Percentiles rank a stretch among this genome's conserved stretches.
These are phyloP conservation scores for Agrotis exclamationis DNA, from an alignment of 2,888 invertebrate species.

Conservation along the genomic window DNA sequence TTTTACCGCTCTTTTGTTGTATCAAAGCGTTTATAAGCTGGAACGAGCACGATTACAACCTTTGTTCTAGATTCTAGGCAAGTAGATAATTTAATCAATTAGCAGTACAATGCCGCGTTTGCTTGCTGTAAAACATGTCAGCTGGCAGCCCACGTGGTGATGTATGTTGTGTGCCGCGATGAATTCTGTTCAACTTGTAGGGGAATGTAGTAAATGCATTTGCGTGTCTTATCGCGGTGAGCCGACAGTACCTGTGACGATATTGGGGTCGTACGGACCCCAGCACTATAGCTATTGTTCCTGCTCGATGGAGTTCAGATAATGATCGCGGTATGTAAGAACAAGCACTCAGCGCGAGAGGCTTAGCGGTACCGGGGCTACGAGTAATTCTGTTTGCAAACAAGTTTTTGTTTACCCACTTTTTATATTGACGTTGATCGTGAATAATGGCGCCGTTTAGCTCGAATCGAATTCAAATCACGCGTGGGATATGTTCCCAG, in stretches of 20 bases:
- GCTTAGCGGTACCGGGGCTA: conserved; percentile 64
- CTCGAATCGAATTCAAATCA: conserved; percentile 43
- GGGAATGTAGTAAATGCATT: conserved; percentile 65
- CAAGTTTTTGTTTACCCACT: conserved; percentile 59
- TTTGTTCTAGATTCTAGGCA: conserved; percentile 57
- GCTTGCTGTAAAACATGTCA: conserved; percentile 34
- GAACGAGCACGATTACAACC: conserved; percentile 60
- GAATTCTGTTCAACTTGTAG: conserved; percentile 28
- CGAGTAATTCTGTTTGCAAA: conserved; percentile 68
- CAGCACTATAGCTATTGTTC: conserved; percentile 81
- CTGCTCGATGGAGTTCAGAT: conserved; percentile 80
- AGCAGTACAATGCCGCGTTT: conserved; percentile 63
- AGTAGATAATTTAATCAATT: conserved; percentile 51
- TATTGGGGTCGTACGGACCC: conserved; percentile 79
- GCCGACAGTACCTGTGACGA: conserved; percentile 73
- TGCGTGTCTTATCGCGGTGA: conserved; percentile 82
- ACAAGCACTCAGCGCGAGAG: conserved; percentile 64
- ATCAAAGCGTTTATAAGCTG: conserved; percentile 67
- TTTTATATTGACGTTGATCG: conserved; percentile 37
- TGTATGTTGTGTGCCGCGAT: conserved; percentile 47
- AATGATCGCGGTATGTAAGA: conserved; percentile 72
- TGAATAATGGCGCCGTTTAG: conserved; percentile 27
- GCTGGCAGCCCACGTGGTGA: conserved; percentile 22
- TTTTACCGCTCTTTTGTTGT: conserved; percentile 74
- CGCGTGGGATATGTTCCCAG: conserved; percentile 25